Percentiles rank a stretch among this genome's conserved stretches.
Evolutionary conservation across 2,797 vertebrate genomes (phyloP).

Genomic region (Chelonia mydas): DNA sequence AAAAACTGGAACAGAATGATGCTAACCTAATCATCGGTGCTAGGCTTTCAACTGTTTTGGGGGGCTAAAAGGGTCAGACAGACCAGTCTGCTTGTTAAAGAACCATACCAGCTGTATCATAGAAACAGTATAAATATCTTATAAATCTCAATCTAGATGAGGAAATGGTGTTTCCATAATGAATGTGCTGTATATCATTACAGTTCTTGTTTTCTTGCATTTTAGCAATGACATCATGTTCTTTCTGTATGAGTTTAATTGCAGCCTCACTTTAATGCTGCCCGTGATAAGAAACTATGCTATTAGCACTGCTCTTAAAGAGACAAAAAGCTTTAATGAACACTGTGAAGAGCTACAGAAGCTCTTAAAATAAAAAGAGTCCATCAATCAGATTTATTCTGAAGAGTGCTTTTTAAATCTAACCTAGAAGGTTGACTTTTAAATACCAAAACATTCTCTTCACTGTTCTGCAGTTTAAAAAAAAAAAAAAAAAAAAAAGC

Average conservation of each 20-base stretch:
- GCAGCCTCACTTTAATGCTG: conserved; percentile 34
- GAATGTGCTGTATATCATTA: neutral
- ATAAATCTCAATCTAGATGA: neutral
- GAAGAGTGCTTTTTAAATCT: conserved; percentile 44
- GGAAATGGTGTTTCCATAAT: neutral
- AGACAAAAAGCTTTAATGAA: conserved; percentile 46
- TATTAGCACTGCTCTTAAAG: conserved; percentile 42
- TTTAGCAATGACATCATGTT: conserved; percentile 31
- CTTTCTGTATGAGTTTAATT: conserved; percentile 44
- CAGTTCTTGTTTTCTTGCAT: neutral
- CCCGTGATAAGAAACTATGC: conserved; percentile 20
- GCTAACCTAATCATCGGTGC: neutral
- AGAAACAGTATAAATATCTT: neutral
- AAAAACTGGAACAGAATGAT: conserved; percentile 19
- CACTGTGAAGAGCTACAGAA: conserved; percentile 22
- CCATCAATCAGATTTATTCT: conserved; percentile 43
- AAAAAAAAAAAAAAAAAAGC: neutral
- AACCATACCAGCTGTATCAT: neutral
- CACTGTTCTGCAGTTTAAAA: neutral
- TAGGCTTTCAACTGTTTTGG: neutral
- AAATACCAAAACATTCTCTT: conserved; percentile 28
- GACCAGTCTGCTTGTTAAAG: neutral
- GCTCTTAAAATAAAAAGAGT: conserved; percentile 61
- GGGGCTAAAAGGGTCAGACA: neutral
- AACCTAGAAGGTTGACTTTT: conserved; percentile 3